Conservation (phyloP, 1,140 invertebrate genomes). For the Riptortus pedestris region DNA sequence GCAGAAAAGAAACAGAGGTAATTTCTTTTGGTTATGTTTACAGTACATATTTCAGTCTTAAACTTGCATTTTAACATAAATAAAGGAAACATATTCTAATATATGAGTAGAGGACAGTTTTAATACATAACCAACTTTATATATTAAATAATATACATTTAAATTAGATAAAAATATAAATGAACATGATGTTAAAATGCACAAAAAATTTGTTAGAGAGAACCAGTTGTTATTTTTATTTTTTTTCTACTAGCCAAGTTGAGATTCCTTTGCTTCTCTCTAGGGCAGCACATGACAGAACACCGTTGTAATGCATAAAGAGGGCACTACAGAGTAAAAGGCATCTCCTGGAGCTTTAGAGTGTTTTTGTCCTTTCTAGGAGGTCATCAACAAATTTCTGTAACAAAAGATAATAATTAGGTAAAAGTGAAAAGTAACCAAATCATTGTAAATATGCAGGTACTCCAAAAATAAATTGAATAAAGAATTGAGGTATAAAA, state of each 20-base stretch:
- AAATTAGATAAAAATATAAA: background rate
- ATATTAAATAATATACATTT: background rate
- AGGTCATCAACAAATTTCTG: slow-evolving; percentile 85
- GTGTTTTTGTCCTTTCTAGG: slow-evolving; percentile 76
- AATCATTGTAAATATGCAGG: too few species aligned
- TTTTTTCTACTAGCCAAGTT: slow-evolving; percentile 58
- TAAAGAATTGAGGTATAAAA: too few species aligned
- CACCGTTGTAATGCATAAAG: slow-evolving; percentile 53
- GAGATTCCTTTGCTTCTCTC: slow-evolving; percentile 68
- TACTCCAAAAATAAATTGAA: too few species aligned
- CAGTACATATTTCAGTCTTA: slow-evolving; percentile 1
- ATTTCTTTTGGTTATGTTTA: slow-evolving; percentile 4
- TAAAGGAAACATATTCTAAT: too few species aligned
- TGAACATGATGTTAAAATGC: too few species aligned
- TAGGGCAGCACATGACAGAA: slow-evolving; percentile 43
- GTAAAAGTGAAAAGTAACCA: too few species aligned
- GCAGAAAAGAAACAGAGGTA: background rate
- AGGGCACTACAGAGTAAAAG: slow-evolving; percentile 51
- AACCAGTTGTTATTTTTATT: background rate
- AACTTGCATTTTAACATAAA: slow-evolving; percentile 1
- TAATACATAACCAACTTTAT: background rate
- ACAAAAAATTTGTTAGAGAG: too few species aligned
- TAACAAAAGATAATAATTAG: slow-evolving; percentile 31
- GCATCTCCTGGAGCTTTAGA: slow-evolving; percentile 39
- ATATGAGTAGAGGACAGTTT: background rate